Evolutionary conservation across 2,888 invertebrate genomes (phyloP).

Genomic region (Archaeoteleia sp.): DNA sequence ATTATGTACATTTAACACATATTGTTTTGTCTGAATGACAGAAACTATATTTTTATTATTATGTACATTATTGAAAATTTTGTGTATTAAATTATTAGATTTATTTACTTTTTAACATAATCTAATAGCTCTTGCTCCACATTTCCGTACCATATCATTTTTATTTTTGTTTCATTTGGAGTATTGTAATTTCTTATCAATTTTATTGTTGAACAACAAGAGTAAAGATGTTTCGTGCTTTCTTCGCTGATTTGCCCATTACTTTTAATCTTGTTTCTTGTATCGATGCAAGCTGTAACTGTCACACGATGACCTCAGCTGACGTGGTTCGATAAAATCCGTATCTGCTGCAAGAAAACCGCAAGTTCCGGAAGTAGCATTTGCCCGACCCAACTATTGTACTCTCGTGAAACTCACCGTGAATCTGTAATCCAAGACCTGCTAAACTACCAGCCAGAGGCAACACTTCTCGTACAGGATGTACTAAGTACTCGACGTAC

Average conservation of each 20-base stretch:
- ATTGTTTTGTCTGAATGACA: too few species aligned
- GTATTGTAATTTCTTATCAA: neutral
- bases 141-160: too few species aligned
- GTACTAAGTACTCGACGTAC: slow-evolving; percentile 26
- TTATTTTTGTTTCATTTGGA: too few species aligned
- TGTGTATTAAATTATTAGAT: too few species aligned
- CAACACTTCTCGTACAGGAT: slow-evolving; percentile 28
- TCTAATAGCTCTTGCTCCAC: too few species aligned
- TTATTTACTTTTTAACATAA: too few species aligned
- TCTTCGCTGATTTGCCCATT: too few species aligned
- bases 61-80: too few species aligned
- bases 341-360: slow-evolving; percentile 7
- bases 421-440: slow-evolving; percentile 28
- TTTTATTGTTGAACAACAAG: too few species aligned
- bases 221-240: too few species aligned
- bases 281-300: neutral
- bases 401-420: slow-evolving; percentile 9
- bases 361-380: slow-evolving; percentile 7
- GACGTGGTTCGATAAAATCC: slow-evolving; percentile 12
- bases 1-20: too few species aligned
- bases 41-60: too few species aligned
- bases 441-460: slow-evolving; percentile 33
- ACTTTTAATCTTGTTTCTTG: neutral
- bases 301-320: neutral
- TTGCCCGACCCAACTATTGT: slow-evolving; percentile 13